Percentiles rank a stretch among this genome's conserved stretches.
These are phyloP conservation scores for Cylas formicarius DNA, from an alignment of 1,140 invertebrate genomes.

Conservation along the genomic window DNA sequence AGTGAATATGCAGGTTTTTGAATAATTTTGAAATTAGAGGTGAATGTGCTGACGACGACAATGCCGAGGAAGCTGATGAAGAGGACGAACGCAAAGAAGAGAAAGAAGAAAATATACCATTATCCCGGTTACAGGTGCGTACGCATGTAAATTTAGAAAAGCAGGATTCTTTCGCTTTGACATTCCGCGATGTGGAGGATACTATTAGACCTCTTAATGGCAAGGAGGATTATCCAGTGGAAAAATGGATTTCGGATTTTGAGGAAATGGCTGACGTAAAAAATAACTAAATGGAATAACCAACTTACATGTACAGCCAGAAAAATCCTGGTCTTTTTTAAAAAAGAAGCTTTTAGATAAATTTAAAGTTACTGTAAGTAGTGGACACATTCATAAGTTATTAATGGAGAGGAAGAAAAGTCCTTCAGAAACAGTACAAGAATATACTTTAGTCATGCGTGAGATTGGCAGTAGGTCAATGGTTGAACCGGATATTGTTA, in stretches of 20 bases:
- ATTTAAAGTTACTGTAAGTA: constrained; percentile 20
- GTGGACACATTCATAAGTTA: constrained; percentile 25
- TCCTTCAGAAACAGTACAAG: constrained; percentile 29
- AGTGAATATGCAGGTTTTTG: too few relatives aligned
- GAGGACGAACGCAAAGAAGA: too few relatives aligned
- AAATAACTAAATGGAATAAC: constrained; percentile 31
- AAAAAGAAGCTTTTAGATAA: constrained; percentile 22
- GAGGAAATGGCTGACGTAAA: constrained; percentile 33
- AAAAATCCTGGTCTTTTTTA: constrained; percentile 30
- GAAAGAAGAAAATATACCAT: too few relatives aligned
- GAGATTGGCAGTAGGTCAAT: constrained; percentile 30
- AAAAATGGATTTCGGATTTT: constrained; percentile 32
- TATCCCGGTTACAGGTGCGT: too few relatives aligned
- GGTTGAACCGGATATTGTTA: constrained; percentile 26
- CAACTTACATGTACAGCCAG: constrained; percentile 31
- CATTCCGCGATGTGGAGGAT: constrained; percentile 24
- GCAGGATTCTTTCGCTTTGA: constrained; percentile 9
- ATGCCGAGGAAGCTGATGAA: too few relatives aligned
- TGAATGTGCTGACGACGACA: too few relatives aligned
- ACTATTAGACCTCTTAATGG: constrained; percentile 24
- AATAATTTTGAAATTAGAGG: too few relatives aligned
- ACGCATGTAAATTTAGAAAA: too few relatives aligned
- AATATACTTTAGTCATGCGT: constrained; percentile 38
- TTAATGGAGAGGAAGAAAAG: constrained; percentile 24
- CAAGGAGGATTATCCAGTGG: constrained; percentile 22